Conservation (phyloP, 2,113 vertebrate genomes). For the Ptyas mucosa region DNA sequence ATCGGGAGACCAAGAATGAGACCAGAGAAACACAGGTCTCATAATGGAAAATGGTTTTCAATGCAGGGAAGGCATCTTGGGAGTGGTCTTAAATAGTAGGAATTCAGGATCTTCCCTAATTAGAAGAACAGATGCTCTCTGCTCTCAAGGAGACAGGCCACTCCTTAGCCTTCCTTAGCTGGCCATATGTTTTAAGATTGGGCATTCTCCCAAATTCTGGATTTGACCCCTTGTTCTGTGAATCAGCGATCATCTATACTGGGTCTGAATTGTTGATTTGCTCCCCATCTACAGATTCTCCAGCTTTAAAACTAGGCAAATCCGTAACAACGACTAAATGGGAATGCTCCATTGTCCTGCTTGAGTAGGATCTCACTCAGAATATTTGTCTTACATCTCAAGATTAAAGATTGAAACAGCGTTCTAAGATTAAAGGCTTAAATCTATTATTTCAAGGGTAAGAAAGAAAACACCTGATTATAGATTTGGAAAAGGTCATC, state of each 20-base stretch:
- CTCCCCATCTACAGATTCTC: background rate
- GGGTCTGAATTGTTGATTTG: background rate
- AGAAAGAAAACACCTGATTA: background rate
- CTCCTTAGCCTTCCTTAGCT: background rate
- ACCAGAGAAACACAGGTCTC: background rate
- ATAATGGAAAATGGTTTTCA: background rate
- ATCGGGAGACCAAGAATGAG: background rate
- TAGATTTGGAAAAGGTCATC: background rate
- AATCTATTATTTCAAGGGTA: background rate
- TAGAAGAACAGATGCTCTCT: background rate
- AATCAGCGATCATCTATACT: background rate
- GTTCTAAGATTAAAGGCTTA: background rate
- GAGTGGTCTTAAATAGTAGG: background rate
- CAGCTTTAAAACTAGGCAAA: background rate
- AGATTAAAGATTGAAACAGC: background rate
- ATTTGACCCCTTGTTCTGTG: background rate
- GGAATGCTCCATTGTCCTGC: background rate
- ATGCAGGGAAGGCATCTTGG: background rate
- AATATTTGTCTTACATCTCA: background rate
- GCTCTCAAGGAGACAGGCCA: background rate
- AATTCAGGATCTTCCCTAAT: background rate
- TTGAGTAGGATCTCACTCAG: background rate
- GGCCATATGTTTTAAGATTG: background rate
- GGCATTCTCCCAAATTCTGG: background rate
- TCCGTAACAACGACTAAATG: background rate